Percentiles rank a stretch among this genome's conserved stretches.
These are phyloP conservation scores for Hypercompe scribonia DNA, from an alignment of 2,888 invertebrate species.

Conservation along the genomic window DNA sequence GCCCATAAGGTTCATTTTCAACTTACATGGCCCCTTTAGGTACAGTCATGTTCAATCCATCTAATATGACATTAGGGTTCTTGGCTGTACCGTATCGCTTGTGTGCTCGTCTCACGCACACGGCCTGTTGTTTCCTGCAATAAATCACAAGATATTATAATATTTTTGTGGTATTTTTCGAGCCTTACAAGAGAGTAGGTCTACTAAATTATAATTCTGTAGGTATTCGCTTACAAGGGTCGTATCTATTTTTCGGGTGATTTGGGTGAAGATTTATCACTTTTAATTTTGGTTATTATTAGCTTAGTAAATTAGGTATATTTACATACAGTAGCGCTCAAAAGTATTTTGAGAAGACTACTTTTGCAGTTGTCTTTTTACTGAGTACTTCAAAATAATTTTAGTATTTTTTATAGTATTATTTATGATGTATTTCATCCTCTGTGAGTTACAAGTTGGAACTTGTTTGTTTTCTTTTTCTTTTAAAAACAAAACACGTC, in stretches of 20 bases:
- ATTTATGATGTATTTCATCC: no score
- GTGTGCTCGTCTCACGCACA: slow-evolving; percentile 93
- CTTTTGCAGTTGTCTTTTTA: no score
- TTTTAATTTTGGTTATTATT: neutral
- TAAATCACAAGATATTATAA: slow-evolving; percentile 11
- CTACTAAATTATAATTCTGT: slow-evolving; percentile 9
- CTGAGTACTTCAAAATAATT: no score
- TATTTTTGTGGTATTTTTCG: slow-evolving; percentile 1
- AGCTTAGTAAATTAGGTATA: no score
- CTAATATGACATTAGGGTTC: slow-evolving; percentile 93
- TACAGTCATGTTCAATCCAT: slow-evolving; percentile 96
- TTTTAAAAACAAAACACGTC: no score
- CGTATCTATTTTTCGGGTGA: neutral
- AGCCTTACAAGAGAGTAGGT: neutral
- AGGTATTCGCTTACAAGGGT: neutral
- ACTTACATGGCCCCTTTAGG: slow-evolving; percentile 95
- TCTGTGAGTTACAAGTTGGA: no score
- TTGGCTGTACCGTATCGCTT: slow-evolving; percentile 94
- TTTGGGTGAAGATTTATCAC: neutral
- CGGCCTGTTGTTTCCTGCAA: slow-evolving; percentile 91
- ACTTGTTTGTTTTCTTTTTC: no score
- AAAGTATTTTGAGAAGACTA: no score
- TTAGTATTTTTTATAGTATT: no score
- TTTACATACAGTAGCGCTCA: no score
- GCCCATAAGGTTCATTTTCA: neutral